Evolutionary conservation across 1,140 invertebrate genomes (phyloP), one percentile per base, ranked within the genome.

Genomic region (Lordiphosa collinella): DNA sequence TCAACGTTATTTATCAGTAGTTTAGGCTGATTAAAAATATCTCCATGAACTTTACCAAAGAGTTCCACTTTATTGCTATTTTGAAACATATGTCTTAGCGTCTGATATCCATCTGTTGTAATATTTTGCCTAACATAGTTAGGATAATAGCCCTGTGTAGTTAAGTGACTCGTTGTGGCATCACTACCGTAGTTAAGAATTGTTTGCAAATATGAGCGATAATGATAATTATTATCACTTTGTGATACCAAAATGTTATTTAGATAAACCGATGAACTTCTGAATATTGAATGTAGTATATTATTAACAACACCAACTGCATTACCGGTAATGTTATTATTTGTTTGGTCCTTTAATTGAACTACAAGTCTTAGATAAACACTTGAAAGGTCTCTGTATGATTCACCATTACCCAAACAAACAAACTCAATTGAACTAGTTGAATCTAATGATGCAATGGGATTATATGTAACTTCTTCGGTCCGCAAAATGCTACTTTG

Each of bases 271-370:
- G 36, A 38, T 14, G 36, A 38, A 14, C 36, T 38, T 38, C 36
- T 38, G 36, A 38, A 38, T 12, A 38, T 43, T 43, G 44, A 29
- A 47, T 43, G 40, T 1, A 43, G 18, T 12, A 50, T 41, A 34
- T 11, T 25, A 29, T 14, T 46, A 9, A 13, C 37, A 13, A 38
- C 37, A n/a, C 37, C 12, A 12, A 38, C 11, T 14, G 11, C 1
- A 14, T 38, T 16, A 14, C 37, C 37, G 12, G 12, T 6, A n/a
- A n/a, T n/a, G n/a, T n/a, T n/a, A n/a, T n/a, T n/a, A n/a, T 14
- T 13, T 14, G 1, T 8, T 4, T 2, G 6, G 3, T 14, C 10
- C 12, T 11, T 4, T 14, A 38, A 6, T 38, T 38, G 12, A 5
- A 38, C 37, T 4, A 38, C 13, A 38, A 38, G 13, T 9, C 37